A percentile compares a stretch with the other conserved stretches of the same genome.
Evolutionary conservation across 2,888 invertebrate species (phyloP).

Genomic region (Harmothoe impar): DNA sequence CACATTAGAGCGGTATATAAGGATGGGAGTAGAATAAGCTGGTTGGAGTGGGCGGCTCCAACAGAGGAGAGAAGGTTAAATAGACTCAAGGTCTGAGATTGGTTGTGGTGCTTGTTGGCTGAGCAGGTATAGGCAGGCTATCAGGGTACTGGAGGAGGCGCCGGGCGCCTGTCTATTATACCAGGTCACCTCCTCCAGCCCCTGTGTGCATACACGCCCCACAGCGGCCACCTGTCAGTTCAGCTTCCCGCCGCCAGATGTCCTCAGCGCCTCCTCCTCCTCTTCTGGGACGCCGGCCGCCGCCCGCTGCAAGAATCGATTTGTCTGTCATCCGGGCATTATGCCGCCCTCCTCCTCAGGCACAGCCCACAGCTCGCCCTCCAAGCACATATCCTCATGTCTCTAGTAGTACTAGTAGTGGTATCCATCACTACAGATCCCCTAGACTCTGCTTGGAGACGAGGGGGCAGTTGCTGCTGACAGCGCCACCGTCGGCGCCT

Average conservation of each 20-base stretch:
- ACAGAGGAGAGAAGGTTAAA: too few species aligned
- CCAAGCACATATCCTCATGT: not conserved
- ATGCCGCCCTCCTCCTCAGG: not conserved
- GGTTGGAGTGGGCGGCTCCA: too few species aligned
- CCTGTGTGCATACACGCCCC: not conserved
- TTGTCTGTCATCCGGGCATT: conserved; percentile 11
- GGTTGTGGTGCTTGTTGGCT: not conserved
- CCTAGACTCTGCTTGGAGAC: not conserved
- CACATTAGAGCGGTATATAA: too few species aligned
- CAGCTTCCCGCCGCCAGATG: conserved; percentile 19
- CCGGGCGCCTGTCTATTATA: not conserved
- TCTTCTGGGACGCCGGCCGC: not conserved
- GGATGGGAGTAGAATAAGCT: too few species aligned
- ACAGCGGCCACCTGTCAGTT: conserved; percentile 10
- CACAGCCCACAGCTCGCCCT: not conserved
- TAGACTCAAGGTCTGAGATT: not conserved
- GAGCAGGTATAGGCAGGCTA: not conserved
- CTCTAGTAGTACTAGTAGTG: too few species aligned
- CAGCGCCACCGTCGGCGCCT: not conserved
- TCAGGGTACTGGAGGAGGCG: not conserved
- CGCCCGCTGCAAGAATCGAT: not conserved
- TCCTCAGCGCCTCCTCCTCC: not conserved
- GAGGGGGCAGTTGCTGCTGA: not conserved
- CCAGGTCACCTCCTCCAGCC: not conserved
- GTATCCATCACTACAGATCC: not conserved